Evolutionary conservation across 2,113 vertebrate genomes (phyloP), one percentile per base, ranked within the genome.

Genomic region (Montifringilla adamsi): DNA sequence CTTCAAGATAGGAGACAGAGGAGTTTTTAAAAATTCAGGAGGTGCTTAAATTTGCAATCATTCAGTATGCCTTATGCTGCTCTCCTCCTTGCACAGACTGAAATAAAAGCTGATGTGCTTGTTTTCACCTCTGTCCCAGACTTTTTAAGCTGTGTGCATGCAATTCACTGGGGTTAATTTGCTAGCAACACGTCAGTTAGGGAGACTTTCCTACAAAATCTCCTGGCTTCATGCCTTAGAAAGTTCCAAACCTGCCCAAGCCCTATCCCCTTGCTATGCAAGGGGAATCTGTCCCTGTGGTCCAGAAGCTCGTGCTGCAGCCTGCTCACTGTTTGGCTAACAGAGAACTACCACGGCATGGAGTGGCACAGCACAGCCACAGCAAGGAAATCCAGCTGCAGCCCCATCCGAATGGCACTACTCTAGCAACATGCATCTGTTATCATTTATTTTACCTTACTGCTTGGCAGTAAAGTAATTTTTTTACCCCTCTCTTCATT

Each of bases 281-380:
- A 78, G 11, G 35, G 10, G 39, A 27, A 64, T 44, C 9, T 35
- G 35, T 21, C 33, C 30, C 27, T 0, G 0, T 30, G 53, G 41
- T n/a, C 28, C 46, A 85, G 78, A 24, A 82, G 37, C 22, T 28
- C 0, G 0, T 15, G 16, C 27, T 47, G 64, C 52, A 87, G 26
- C 18, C 24, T 35, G 14, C 27, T 63, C 4, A 2, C 9, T 43
- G 12, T n/a, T 70, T 35, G 64, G 39, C 52, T 2, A 1, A 8
- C 1, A 15, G 30, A 72, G 52, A 7, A 67, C 15, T 5, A 13
- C 15, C 35, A 9, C 0, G 1, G 27, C 28, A 37, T 0, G 0
- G 44, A 27, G 19, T 1, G 7, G 68, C 16, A 39, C 1, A 0
- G 15, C 35, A 30, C 30, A 14, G 27, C 11, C 14, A 4, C 35